Evolutionary conservation across 1,140 invertebrate species (phyloP), one percentile per base, ranked within the genome.

Genomic region (Asbolus verrucosus): DNA sequence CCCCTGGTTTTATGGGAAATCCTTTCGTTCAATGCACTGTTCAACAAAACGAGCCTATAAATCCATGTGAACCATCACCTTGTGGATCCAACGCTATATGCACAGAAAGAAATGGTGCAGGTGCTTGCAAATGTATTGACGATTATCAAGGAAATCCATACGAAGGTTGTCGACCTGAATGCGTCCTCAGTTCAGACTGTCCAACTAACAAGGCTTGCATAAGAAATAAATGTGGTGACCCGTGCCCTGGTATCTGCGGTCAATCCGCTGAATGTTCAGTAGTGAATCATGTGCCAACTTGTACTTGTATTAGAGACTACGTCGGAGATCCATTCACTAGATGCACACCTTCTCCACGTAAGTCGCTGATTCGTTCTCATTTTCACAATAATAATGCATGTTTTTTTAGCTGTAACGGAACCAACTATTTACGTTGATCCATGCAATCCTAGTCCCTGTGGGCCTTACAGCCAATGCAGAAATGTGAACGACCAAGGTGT

Each of bases 171-270:
- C 84, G 91, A 73, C 91, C 92, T 1, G 91, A 93, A 82, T 95
- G 93, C 78, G 85, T 90, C 11, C 83, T 89, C 2, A 90, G 92
- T 76, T 88, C 90, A 1, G 92, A 95, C 74, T 95, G 93, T 81
- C 80, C 87, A 1, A 86, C 89, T n/a, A 87, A 88, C 59, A 84
- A 88, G 76, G 88, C 91, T 38, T 96, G 93, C 77, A 88, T 90
- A 16, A 88, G 87, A 77, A 89, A 90, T 70, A 92, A 92, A 83
- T 95, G 94, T 81, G 83, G 84, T 61, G 89, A 95, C 81, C 92
- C 92, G 9, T 95, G 93, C 77, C 89, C 88, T 9, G 91, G 90
- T 73, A 87, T 88, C 38, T 95, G 93, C 82, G 93, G 93, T n/a
- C 80, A 84, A 1, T 92, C 94, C 81, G 90, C 92, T 18, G 87